Percentiles rank a stretch among this genome's conserved stretches.
phyloP scores from a whole-genome alignment of 1,140 invertebrate species.

The Nautilus pompilius region DNA sequence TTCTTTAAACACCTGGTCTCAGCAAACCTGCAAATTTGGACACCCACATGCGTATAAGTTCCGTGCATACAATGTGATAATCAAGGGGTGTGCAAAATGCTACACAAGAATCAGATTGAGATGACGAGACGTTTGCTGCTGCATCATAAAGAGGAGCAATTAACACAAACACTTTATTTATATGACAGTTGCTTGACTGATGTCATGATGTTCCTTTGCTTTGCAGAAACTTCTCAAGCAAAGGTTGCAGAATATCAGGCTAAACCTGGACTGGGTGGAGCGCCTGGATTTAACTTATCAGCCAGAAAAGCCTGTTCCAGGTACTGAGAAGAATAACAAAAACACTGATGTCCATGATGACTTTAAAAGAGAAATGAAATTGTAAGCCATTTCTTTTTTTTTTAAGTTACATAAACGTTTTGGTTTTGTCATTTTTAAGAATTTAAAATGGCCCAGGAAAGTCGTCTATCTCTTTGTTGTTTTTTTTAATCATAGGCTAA shows the following conservation, averaged over 20 bases:
- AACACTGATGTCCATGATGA: slow-evolving; percentile 80
- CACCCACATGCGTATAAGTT: too few relatives aligned
- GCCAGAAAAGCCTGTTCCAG: slow-evolving; percentile 64
- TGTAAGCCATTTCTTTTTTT: slow-evolving; percentile 55
- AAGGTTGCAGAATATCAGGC: slow-evolving; percentile 71
- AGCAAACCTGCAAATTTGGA: too few relatives aligned
- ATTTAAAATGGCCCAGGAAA: neutral
- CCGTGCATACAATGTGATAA: too few relatives aligned
- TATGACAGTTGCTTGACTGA: too few relatives aligned
- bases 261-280: slow-evolving; percentile 81
- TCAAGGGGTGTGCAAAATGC: too few relatives aligned
- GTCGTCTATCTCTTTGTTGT: neutral
- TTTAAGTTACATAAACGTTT: neutral
- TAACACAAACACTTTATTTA: neutral
- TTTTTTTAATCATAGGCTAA: neutral
- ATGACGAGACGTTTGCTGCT: too few relatives aligned
- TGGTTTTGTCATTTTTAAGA: neutral
- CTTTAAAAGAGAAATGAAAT: slow-evolving; percentile 85
- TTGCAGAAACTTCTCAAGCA: slow-evolving; percentile 63
- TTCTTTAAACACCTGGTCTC: too few relatives aligned
- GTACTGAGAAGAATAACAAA: slow-evolving; percentile 63
- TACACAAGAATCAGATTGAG: too few relatives aligned
- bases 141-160: too few relatives aligned
- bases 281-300: slow-evolving; percentile 77
- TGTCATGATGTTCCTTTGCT: slow-evolving; percentile 6